Base-by-base conservation (phyloP, 1,140 invertebrate species). In the Physella acuta region DNA sequence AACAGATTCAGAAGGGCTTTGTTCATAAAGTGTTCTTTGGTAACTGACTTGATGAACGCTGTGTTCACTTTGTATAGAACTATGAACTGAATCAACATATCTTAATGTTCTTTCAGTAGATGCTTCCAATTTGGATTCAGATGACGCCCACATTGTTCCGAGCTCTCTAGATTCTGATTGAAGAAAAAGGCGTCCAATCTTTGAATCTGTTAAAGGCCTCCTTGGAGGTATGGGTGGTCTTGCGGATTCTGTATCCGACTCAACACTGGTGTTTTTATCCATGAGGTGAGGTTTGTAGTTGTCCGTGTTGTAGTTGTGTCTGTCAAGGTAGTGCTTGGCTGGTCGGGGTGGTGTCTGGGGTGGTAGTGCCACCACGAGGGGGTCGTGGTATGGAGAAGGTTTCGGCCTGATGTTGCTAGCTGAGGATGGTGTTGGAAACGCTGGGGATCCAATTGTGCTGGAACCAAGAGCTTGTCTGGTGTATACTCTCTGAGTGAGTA, bases 231-330 rank as follows among this genome's bases (percentile, higher is more conserved):
- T 60, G 14, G 58, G 58, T 14, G 58, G 58, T 34, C 33, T 28
- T 60, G 24, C 16, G 14, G 11, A 11, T 5, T 60, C 33, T 34
- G 26, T 14, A 14, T 60, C 58, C 11, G 28, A 60, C 14, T 60
- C 31, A 34, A 28, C 58, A 28, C n/a, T n/a, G n/a, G 33, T 26
- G 53, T 26, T 60, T 60, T 60, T 60, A 28, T 60, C 31, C 24
- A 16, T 11, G 24, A 60, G 58, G 34, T 14, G 33, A 31, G 58
- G 58, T 28, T 60, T 60, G 58, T 60, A 60, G 58, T 60, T 60
- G 14, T 60, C 34, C 26, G 28, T 60, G 4, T 31, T 30, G 31
- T 60, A 31, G 24, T 31, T 16, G 31, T 60, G 16, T 31, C 4
- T 14, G 4, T 60, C 31, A 14, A 31, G 26, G 26, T 17, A 14